Evolutionary conservation across 1,140 invertebrate species (phyloP).

Genomic region (Mycetomoellerius zeteki): DNA sequence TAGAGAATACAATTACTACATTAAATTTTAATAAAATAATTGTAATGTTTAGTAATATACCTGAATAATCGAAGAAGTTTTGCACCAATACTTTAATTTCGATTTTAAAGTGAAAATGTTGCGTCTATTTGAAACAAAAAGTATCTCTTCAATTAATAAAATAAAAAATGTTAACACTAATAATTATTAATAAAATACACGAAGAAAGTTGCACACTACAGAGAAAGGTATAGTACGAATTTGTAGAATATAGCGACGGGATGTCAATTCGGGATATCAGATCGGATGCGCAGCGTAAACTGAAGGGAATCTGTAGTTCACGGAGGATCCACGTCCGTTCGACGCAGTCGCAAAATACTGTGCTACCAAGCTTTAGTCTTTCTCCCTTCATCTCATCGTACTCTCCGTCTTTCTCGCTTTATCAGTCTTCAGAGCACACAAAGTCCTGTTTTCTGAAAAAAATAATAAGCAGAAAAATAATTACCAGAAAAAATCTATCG

Average conservation of each 20-base stretch:
- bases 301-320: constrained; percentile 77
- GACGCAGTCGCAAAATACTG: constrained; percentile 80
- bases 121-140: background rate
- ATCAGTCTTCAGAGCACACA: background rate
- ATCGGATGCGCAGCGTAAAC: constrained; percentile 82
- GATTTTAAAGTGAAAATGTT: background rate
- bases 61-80: constrained; percentile 22
- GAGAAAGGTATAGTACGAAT: background rate
- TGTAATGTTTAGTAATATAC: constrained; percentile 5
- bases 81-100: background rate
- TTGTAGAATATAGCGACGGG: constrained; percentile 18
- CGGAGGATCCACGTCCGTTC: constrained; percentile 67
- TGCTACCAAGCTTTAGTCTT: constrained; percentile 49
- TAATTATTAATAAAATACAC: constrained; percentile 16
- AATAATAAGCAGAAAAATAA: background rate
- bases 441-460: background rate
- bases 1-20: background rate
- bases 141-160: background rate
- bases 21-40: constrained; percentile 11
- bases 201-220: background rate
- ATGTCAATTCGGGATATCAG: constrained; percentile 74
- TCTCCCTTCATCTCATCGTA: constrained; percentile 14
- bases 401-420: background rate
- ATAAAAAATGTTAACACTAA: constrained; percentile 7
- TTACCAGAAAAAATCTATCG: background rate